A percentile compares a stretch with the other conserved stretches of the same genome.
These are phyloP conservation scores for Gandaritis pyraliata DNA, from an alignment of 2,888 invertebrate genomes.

Conservation along the genomic window DNA sequence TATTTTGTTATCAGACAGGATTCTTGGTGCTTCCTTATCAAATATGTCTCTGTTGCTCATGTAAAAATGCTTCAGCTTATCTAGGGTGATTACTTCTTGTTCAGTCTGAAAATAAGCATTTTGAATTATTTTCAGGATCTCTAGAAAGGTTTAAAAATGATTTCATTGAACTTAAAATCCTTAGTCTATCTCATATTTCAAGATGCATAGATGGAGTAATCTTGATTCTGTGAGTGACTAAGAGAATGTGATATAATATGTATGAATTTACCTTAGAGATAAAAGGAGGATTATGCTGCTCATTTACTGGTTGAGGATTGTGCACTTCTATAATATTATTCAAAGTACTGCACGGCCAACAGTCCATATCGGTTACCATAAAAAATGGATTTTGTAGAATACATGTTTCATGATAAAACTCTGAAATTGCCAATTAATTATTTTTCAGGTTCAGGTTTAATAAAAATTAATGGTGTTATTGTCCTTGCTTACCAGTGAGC, in stretches of 20 bases:
- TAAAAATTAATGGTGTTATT: too few relatives aligned
- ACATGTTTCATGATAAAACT: conserved; percentile 93
- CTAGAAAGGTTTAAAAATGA: too few relatives aligned
- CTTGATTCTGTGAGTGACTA: too few relatives aligned
- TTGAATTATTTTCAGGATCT: neutral
- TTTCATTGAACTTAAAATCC: too few relatives aligned
- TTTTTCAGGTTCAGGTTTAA: too few relatives aligned
- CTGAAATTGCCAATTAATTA: conserved; percentile 70
- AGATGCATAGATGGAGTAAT: too few relatives aligned
- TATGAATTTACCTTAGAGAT: conserved; percentile 78
- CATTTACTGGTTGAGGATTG: conserved; percentile 71
- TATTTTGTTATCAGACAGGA: conserved; percentile 72
- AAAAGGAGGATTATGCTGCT: conserved; percentile 77
- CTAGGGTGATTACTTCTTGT: conserved; percentile 81
- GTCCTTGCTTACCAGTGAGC: conserved; percentile 85
- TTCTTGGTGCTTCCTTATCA: conserved; percentile 85
- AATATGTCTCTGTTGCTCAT: conserved; percentile 84
- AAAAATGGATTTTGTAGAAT: conserved; percentile 93
- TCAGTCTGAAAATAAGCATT: conserved; percentile 75
- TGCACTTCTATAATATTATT: conserved; percentile 87
- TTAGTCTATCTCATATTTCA: too few relatives aligned
- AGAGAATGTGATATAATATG: too few relatives aligned
- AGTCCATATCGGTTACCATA: conserved; percentile 91
- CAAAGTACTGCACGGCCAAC: conserved; percentile 91
- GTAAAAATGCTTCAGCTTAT: conserved; percentile 84